A percentile compares a stretch with the other conserved stretches of the same genome.
Conservation (phyloP, 1,140 invertebrate genomes). For the Potamilus streckersoni region DNA sequence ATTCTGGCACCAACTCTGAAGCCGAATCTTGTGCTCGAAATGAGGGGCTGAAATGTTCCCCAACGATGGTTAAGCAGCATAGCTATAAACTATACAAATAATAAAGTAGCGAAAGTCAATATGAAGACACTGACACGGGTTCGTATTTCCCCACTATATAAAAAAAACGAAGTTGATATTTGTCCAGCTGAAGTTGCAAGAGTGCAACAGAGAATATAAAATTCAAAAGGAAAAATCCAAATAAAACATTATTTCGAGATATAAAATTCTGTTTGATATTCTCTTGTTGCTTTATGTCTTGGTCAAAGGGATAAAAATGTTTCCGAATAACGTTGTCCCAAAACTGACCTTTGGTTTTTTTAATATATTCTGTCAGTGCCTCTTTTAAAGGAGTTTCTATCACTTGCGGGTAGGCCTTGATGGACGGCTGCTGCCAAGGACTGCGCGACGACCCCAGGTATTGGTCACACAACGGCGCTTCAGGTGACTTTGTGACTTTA, state of each 20-base stretch:
- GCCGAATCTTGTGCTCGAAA: constrained; percentile 81
- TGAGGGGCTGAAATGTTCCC: constrained; percentile 95
- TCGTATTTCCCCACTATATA: constrained; percentile 31
- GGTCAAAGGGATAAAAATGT: constrained; percentile 45
- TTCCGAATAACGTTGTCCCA: constrained; percentile 40
- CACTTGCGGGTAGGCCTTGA: too few relatives aligned
- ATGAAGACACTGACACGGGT: constrained; percentile 44
- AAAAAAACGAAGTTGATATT: constrained; percentile 17
- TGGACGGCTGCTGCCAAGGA: background rate
- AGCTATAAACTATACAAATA: constrained; percentile 66
- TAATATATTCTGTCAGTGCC: background rate
- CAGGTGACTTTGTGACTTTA: background rate
- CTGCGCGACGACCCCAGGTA: background rate
- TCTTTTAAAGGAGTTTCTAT: background rate
- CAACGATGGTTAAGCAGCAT: constrained; percentile 77
- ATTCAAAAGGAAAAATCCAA: constrained; percentile 84
- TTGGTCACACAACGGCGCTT: background rate
- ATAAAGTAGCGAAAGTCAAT: constrained; percentile 65
- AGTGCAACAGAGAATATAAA: constrained; percentile 55
- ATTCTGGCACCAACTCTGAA: too few relatives aligned
- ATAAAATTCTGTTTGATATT: constrained; percentile 77
- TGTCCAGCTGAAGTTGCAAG: constrained; percentile 49
- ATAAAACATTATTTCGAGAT: constrained; percentile 93
- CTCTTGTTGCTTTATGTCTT: constrained; percentile 46
- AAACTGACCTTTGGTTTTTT: constrained; percentile 11